Evolutionary conservation across 1,140 invertebrate genomes (phyloP), one percentile per base, ranked within the genome.

Genomic region (Hyphantria cunea): DNA sequence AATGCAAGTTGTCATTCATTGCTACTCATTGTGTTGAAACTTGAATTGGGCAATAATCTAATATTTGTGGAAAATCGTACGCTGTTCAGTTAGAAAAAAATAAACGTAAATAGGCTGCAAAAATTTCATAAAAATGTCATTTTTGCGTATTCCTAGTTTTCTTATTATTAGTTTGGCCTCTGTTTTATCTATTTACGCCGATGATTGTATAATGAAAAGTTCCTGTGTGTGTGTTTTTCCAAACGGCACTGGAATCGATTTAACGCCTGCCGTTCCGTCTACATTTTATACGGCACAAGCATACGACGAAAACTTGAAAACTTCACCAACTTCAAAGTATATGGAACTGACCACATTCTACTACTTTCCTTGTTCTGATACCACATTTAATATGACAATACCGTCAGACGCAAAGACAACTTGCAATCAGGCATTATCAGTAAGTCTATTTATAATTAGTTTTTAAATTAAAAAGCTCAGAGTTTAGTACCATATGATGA

Each of bases 171-270:
- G 14, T 69, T 62, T 65, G 12, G 56, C 15, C 52, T 50, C 49
- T 62, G 59, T 65, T 48, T 64, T 64, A 55, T 60, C 68, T 49
- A 62, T 66, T 11, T 52, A 55, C 34, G 70, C 75, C 54, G 88
- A 90, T 66, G 65, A 67, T 9, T 91, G 90, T 68, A 76, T 82
- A n/a, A 70, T 81, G 60, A 88, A 82, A 70, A 74, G 73, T 48
- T 74, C 86, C 8, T 91, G 90, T 64, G 64, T 61, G 14, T 91
- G 90, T 71, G 82, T 79, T 60, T 91, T 82, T 76, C 68, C 84
- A 9, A 91, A 91, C 80, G 90, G 90, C 51, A 91, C 89, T 67
- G 86, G 85, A 68, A 82, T 91, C 64, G 87, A 91, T 71, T 74
- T 91, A 56, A 68, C 75, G 32, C 67, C 78, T 13, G 50, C 75